Evolutionary conservation across 1,140 invertebrate genomes (phyloP).

Genomic region (Doryteuthis pealeii): DNA sequence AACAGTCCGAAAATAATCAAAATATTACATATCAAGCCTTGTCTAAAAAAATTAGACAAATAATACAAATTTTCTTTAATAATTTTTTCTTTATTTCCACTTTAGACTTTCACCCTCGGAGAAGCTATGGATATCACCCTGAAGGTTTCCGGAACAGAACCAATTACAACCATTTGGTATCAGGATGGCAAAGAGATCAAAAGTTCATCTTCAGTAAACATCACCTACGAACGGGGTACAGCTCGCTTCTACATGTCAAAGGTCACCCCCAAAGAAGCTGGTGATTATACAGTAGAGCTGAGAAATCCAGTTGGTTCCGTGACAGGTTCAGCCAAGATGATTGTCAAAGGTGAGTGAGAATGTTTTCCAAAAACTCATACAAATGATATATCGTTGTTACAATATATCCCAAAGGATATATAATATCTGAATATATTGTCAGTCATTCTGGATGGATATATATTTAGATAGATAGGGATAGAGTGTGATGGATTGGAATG

Average conservation of each 20-base stretch:
- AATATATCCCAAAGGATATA: too few species aligned
- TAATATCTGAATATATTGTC: too few species aligned
- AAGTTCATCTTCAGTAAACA: slow-evolving; percentile 30
- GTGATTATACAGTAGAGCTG: slow-evolving; percentile 90
- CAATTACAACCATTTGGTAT: slow-evolving; percentile 49
- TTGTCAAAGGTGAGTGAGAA: slow-evolving; percentile 51
- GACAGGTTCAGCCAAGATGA: slow-evolving; percentile 43
- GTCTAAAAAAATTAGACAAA: too few species aligned
- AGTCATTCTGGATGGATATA: too few species aligned
- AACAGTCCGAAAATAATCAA: too few species aligned
- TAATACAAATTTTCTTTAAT: too few species aligned
- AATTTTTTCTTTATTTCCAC: too few species aligned
- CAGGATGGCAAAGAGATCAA: slow-evolving; percentile 49
- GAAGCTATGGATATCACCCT: slow-evolving; percentile 50
- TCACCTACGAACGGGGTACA: slow-evolving; percentile 42
- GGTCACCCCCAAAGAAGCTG: slow-evolving; percentile 89
- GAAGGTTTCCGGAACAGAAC: slow-evolving; percentile 56
- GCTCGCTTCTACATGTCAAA: slow-evolving; percentile 72
- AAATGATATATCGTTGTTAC: neutral
- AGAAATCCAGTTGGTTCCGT: slow-evolving; percentile 86
- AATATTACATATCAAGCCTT: too few species aligned
- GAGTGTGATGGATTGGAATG: too few species aligned
- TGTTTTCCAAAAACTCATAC: too few species aligned
- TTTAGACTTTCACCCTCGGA: slow-evolving; percentile 48
- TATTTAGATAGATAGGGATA: too few species aligned